Evolutionary conservation across 2,113 vertebrate species (phyloP), one percentile per base, ranked within the genome.

Genomic region (Sinocyclocheilus anophthalmus): DNA sequence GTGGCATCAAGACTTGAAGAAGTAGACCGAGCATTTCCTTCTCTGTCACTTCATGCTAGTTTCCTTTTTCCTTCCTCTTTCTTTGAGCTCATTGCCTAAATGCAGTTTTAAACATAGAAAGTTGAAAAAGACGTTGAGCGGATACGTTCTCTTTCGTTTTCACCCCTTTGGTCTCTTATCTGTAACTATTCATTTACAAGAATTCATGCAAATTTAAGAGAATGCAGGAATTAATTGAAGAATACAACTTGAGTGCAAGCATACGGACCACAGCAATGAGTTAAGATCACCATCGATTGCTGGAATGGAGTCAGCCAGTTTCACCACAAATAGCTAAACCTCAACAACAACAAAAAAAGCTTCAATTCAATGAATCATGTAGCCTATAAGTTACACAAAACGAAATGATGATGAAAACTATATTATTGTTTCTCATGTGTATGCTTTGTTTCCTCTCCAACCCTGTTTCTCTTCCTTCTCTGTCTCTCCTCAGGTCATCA

Each of bases 401-500:
- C 55, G 6, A 14, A 14, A 14, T 14, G 48, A 50, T 50, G 13
- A 37, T 37, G 8, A 22, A 57, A 55, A 1, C 8, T 26, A 33
- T 59, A n/a, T 39, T 8, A n/a, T 37, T 37, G 45, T 12, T 48
- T 48, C 45, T 48, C 10, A 48, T 81, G 11, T 48, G 8, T 5
- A 26, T 76, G 4, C 75, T 12, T 45, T 73, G 30, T 20, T 85
- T 37, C 20, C 48, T 33, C 26, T 45, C 45, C 42, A 37, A 70
- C 26, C 16, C 75, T 14, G 70, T 26, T 39, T 79, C 24, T 67
- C 22, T 18, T 45, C 14, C 7, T 10, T 26, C 11, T 80, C 33
- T 30, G 37, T 65, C 67, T 42, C 16, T 83, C 81, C 16, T n/a
- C 86, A 94, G 94, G 90, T 92, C 92, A 92, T 88, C 90, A 97